These are phyloP conservation scores for Scaptomyza tumidula DNA, from an alignment of 2,888 invertebrate species.

Conservation along the genomic window DNA sequence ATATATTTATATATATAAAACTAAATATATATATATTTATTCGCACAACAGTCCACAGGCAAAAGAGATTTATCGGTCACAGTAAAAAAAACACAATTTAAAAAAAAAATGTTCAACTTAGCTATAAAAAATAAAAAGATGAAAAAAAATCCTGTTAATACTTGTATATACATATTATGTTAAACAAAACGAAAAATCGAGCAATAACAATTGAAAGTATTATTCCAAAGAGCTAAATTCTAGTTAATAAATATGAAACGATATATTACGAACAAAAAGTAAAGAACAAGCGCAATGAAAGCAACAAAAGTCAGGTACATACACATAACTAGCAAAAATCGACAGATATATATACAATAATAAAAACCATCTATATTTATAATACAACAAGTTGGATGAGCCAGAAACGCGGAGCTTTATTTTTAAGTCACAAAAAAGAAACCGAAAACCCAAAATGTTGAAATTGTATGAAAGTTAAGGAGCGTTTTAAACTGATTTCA, in stretches of 20 bases:
- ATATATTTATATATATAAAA: constrained; percentile 27
- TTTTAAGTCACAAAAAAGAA: constrained; percentile 37
- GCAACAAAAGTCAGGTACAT: constrained; percentile 67
- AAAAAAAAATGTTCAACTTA: constrained; percentile 62
- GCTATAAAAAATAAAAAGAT: constrained; percentile 24
- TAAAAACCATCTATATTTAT: constrained; percentile 41
- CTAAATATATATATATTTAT: constrained; percentile 24
- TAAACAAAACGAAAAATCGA: constrained; percentile 7
- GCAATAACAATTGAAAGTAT: constrained; percentile 31
- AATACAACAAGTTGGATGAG: constrained; percentile 26
- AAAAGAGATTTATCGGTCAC: constrained; percentile 25
- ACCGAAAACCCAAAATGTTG: constrained; percentile 4
- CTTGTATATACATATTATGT: constrained; percentile 56
- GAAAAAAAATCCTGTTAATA: constrained; percentile 58
- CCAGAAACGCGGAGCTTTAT: constrained; percentile 40
- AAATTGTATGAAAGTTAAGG: constrained; percentile 39
- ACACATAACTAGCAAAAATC: constrained; percentile 38
- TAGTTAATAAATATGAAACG: constrained; percentile 38
- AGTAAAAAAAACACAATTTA: constrained; percentile 39
- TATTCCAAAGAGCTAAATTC: constrained; percentile 66
- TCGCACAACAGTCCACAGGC: constrained; percentile 20
- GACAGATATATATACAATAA: constrained; percentile 49
- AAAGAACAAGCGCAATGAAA: constrained; percentile 53
- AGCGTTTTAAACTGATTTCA: constrained; percentile 50
- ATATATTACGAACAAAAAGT: constrained; percentile 12